Percentiles rank a stretch among this genome's conserved stretches.
These are phyloP conservation scores for Drosophila fungiperda DNA, from an alignment of 2,888 invertebrate species.

Conservation along the genomic window DNA sequence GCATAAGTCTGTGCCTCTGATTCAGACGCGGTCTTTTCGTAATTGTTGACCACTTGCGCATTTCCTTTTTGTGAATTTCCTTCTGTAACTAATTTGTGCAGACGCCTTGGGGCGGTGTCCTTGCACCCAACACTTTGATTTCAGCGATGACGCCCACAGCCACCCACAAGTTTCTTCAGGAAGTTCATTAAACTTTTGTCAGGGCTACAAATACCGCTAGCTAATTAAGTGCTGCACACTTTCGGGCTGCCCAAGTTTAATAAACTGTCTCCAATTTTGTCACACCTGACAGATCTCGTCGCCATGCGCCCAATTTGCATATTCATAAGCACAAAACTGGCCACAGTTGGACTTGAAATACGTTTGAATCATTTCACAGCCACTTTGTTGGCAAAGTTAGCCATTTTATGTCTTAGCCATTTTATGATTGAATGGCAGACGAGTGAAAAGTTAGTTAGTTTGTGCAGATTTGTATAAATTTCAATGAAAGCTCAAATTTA, in stretches of 20 bases:
- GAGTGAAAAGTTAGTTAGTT: slow-evolving; percentile 13
- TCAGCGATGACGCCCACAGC: slow-evolving; percentile 25
- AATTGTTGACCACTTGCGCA: slow-evolving; percentile 77
- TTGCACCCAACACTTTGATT: slow-evolving; percentile 55
- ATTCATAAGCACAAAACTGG: slow-evolving; percentile 47
- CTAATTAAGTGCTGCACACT: slow-evolving; percentile 71
- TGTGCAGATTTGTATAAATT: neutral
- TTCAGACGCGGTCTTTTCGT: slow-evolving; percentile 28
- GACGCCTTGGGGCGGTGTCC: slow-evolving; percentile 59
- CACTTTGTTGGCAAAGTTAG: slow-evolving; percentile 50
- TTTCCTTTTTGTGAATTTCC: slow-evolving; percentile 63
- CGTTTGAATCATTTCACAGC: slow-evolving; percentile 34
- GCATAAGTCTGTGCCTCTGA: neutral
- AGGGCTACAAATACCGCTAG: slow-evolving; percentile 23
- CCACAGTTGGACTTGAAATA: neutral
- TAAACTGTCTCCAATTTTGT: slow-evolving; percentile 52
- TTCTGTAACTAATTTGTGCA: slow-evolving; percentile 70
- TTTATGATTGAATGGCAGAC: slow-evolving; percentile 51
- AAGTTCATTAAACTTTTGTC: slow-evolving; percentile 66
- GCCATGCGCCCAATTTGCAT: slow-evolving; percentile 60
- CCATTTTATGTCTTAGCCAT: slow-evolving; percentile 34
- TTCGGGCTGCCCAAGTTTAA: slow-evolving; percentile 55
- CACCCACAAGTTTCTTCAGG: neutral
- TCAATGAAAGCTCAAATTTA: slow-evolving; percentile 20
- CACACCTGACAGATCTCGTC: slow-evolving; percentile 59